phyloP scores from a whole-genome alignment of 2,797 vertebrate species.

The Etheostoma nigrum region DNA sequence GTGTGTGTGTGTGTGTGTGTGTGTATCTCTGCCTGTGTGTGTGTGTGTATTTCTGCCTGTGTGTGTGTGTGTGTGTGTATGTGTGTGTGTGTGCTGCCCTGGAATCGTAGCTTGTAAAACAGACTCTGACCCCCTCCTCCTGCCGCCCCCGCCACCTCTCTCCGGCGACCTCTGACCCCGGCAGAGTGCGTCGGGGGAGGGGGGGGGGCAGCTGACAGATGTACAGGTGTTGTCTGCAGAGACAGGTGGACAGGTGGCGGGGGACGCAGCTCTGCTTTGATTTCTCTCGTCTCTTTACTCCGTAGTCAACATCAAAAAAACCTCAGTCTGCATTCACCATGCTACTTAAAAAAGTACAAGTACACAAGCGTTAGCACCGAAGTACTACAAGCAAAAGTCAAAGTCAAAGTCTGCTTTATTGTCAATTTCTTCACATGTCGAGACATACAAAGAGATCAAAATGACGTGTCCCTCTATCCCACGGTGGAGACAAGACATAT shows the following conservation, averaged over 20 bases:
- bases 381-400: too few species aligned
- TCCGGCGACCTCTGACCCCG: conserved; percentile 28
- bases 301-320: conserved; percentile 42
- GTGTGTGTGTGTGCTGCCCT: conserved; percentile 1
- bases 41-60: too few species aligned
- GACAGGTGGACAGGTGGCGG: conserved; percentile 18
- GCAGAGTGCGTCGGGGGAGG: neutral
- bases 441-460: too few species aligned
- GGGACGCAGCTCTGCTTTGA: conserved; percentile 33
- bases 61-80: too few species aligned
- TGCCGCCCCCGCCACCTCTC: neutral
- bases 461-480: too few species aligned
- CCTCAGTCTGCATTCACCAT: neutral
- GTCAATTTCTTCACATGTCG: too few species aligned
- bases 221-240: conserved; percentile 48
- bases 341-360: too few species aligned
- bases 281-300: conserved; percentile 12
- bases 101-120: conserved; percentile 11
- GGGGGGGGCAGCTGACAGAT: conserved; percentile 15
- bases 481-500: too few species aligned
- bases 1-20: too few species aligned
- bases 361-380: too few species aligned
- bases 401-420: too few species aligned
- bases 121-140: conserved; percentile 5
- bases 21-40: too few species aligned